A percentile compares a stretch with the other conserved stretches of the same genome.
Conservation (phyloP, 2,888 invertebrate genomes). For the Nemapogon koenigi region DNA sequence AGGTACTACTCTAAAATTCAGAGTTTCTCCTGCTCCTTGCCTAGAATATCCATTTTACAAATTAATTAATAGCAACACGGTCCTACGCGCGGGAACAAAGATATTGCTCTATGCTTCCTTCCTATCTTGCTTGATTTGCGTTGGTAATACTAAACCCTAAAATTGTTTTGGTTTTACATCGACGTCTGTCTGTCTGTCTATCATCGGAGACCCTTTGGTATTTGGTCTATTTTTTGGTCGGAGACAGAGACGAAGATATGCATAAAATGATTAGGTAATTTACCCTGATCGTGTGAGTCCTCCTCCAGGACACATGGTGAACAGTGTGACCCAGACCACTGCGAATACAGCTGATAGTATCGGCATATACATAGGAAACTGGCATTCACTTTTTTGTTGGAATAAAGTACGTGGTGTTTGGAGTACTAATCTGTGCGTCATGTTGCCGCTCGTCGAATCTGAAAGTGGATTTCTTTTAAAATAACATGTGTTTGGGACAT, state of each 20-base stretch:
- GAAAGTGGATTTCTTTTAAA: not conserved
- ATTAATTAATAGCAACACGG: no score
- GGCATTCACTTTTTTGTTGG: slow-evolving; percentile 30
- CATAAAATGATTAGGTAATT: slow-evolving; percentile 9
- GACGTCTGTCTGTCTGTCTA: no score
- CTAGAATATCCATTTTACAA: no score
- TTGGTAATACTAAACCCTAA: no score
- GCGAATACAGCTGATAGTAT: slow-evolving; percentile 44
- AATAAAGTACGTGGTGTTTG: slow-evolving; percentile 38
- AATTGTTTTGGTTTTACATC: no score
- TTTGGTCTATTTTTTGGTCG: no score
- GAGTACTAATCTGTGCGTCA: slow-evolving; percentile 32
- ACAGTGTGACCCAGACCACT: slow-evolving; percentile 42
- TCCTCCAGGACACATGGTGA: slow-evolving; percentile 51
- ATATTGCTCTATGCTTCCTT: no score
- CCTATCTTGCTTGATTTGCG: no score
- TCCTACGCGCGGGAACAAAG: no score
- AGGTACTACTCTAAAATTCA: no score
- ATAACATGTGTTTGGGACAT: not conserved
- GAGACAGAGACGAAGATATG: not conserved
- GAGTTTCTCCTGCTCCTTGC: no score
- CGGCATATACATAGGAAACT: slow-evolving; percentile 51
- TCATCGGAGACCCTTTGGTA: no score
- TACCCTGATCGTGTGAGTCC: slow-evolving; percentile 43
- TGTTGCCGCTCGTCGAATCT: slow-evolving; percentile 26